Evolutionary conservation across 2,888 invertebrate species (phyloP).

Genomic region (Synanthedon formicaeformis): DNA sequence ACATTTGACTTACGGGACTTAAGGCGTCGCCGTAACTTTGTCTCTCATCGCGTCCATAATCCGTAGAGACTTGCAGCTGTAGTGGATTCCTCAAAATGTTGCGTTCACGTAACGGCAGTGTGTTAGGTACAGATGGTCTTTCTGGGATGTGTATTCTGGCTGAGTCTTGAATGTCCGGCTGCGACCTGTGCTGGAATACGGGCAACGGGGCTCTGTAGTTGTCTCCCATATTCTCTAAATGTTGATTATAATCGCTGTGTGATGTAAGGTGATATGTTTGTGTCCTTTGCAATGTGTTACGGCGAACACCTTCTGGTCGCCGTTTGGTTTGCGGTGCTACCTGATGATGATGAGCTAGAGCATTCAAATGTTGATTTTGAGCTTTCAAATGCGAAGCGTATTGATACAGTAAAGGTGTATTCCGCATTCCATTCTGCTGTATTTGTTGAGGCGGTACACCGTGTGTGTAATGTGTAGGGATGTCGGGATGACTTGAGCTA

Average conservation of each 20-base stretch:
- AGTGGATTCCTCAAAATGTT: constrained; percentile 46
- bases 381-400: constrained; percentile 64
- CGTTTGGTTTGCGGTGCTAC: constrained; percentile 41
- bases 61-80: constrained; percentile 56
- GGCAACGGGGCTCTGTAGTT: constrained; percentile 38
- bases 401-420: constrained; percentile 57
- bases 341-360: constrained; percentile 47
- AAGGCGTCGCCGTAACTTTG: constrained; percentile 41
- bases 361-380: constrained; percentile 56
- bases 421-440: constrained; percentile 40
- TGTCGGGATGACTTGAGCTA: constrained; percentile 65
- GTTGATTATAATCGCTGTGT: constrained; percentile 62
- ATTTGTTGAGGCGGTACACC: constrained; percentile 34
- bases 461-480: constrained; percentile 50
- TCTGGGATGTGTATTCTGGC: constrained; percentile 39
- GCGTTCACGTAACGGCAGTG: constrained; percentile 52
- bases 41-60: constrained; percentile 41
- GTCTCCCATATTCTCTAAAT: constrained; percentile 50
- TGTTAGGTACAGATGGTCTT: constrained; percentile 45
- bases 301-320: constrained; percentile 41
- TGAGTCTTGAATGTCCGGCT: constrained; percentile 51
- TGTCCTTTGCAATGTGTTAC: constrained; percentile 59
- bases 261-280: constrained; percentile 65
- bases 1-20: constrained; percentile 57
- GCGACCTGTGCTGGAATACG: constrained; percentile 52